Conservation (phyloP, 2,797 vertebrate genomes). For the Tadarida brasiliensis region DNA sequence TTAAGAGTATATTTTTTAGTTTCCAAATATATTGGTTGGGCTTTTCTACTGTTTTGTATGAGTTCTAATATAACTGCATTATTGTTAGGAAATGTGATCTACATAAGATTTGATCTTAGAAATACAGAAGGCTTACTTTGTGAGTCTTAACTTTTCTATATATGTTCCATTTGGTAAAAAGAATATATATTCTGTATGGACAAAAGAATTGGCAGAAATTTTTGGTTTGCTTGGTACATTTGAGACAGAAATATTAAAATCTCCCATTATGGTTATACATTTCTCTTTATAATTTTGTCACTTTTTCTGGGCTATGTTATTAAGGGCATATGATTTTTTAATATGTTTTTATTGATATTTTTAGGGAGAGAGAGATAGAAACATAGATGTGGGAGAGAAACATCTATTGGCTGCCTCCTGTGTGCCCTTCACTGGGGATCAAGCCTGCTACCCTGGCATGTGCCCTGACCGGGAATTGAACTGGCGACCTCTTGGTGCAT, state of each 20-base stretch:
- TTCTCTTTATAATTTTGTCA: background rate
- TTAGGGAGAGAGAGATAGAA: too few relatives aligned
- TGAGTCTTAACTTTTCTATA: background rate
- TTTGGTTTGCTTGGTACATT: background rate
- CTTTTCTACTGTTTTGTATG: background rate
- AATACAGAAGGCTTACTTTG: background rate
- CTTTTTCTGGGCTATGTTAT: background rate
- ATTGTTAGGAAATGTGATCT: constrained; percentile 24
- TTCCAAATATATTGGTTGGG: background rate
- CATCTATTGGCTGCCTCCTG: too few relatives aligned
- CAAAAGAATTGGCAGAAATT: background rate
- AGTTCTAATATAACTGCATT: background rate
- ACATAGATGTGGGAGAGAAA: too few relatives aligned
- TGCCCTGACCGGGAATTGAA: too few relatives aligned
- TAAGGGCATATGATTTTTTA: background rate
- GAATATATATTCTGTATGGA: background rate
- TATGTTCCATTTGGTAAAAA: background rate
- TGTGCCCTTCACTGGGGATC: too few relatives aligned
- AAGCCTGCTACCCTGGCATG: too few relatives aligned
- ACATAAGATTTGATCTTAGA: background rate
- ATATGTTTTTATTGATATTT: too few relatives aligned
- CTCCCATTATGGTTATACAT: background rate
- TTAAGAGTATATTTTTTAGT: background rate
- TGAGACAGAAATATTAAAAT: background rate
- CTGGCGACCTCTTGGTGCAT: too few relatives aligned